phyloP scores from a whole-genome alignment of 1,140 invertebrate genomes.

The Coelopa frigida region DNA sequence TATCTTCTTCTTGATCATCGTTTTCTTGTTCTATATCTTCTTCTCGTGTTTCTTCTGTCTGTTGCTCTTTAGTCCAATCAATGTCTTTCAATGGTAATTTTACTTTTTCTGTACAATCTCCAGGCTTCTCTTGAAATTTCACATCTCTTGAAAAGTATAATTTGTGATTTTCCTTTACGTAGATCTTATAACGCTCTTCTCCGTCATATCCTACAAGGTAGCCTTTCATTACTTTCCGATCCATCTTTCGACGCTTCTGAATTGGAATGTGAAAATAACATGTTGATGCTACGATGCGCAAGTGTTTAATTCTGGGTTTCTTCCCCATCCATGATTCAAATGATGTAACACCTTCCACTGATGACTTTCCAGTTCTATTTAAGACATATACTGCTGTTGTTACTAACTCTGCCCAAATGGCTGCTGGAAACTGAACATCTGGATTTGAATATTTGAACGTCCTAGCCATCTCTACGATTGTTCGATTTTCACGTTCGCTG shows the following conservation, averaged over 20 bases:
- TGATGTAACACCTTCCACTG: not conserved
- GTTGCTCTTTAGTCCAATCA: too few relatives aligned
- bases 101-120: too few relatives aligned
- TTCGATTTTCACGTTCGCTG: constrained; percentile 44
- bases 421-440: constrained; percentile 13
- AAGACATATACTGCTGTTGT: constrained; percentile 5
- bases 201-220: constrained; percentile 16
- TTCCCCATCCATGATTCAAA: constrained; percentile 5
- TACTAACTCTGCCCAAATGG: constrained; percentile 25
- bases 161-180: not conserved
- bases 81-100: too few relatives aligned
- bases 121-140: constrained; percentile 4
- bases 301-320: constrained; percentile 6
- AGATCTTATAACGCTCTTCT: constrained; percentile 10
- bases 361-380: constrained; percentile 11
- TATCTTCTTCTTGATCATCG: too few relatives aligned
- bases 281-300: constrained; percentile 12
- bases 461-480: constrained; percentile 41
- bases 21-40: too few relatives aligned
- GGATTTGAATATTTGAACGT: constrained; percentile 13
- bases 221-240: constrained; percentile 24
- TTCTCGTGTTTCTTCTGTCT: too few relatives aligned
- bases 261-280: constrained; percentile 18
- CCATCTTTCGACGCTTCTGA: constrained; percentile 24
- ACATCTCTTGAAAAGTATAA: constrained; percentile 5